Evolutionary conservation across 2,113 vertebrate species (phyloP), one percentile per base, ranked within the genome.

Genomic region (Ceuthmochares aereus): DNA sequence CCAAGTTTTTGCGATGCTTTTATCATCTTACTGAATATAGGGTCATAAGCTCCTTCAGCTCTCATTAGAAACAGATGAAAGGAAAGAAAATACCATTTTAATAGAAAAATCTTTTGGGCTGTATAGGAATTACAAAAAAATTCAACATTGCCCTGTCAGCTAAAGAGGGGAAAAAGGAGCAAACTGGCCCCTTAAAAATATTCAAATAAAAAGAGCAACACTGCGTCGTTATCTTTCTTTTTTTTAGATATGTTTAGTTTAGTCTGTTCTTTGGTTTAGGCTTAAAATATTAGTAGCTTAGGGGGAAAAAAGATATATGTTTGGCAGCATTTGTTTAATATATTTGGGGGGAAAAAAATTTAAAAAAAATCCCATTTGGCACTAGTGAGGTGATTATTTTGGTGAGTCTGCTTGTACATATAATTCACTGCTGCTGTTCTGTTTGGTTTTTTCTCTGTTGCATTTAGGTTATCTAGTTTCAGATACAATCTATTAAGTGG

Each of bases 381-480:
- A 80, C 62, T 72, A 62, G 74, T 80, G 68, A 95, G 93, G 82
- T 98, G 96, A 98, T 98, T 98, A 97, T 98, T 98, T 93, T 94
- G 89, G 87, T 87, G 62, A 95, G 93, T 79, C 51, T 14, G 9
- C 14, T 1, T 67, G 37, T 55, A 56, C 89, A 43, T 93, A 25
- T 54, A 75, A 84, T 94, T 93, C 85, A 76, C 89, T 81, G 74
- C 49, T 92, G 78, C 96, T 87, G 3, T 30, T 91, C 90, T 85
- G 49, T 93, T 89, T 94, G 96, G 63, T 69, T 98, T 98, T 98
- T 92, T 90, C 91, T 97, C 93, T 95, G 95, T 88, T 84, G 90
- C 95, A 93, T 97, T 98, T 97, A 96, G 96, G 95, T 95, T 80
- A 90, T 96, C 98, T 98, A 90, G 85, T 97, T 96, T 98, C 97